Conservation (phyloP, 2,113 vertebrate genomes). For the Alosa alosa region DNA sequence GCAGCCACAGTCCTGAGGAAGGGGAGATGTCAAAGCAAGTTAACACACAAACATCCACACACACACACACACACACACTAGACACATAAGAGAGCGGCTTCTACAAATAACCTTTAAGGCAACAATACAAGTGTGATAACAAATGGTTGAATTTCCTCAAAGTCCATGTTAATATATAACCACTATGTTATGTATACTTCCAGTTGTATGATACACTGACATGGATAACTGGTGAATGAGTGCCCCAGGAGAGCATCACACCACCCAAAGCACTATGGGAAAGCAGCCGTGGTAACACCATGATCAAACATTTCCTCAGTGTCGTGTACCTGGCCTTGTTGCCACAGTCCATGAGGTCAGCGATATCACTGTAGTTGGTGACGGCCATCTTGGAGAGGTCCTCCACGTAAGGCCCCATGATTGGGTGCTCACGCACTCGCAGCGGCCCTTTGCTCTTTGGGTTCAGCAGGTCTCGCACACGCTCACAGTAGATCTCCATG, state of each 20-base stretch:
- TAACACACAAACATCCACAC: neutral
- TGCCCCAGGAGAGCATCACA: neutral
- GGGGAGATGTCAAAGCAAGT: neutral
- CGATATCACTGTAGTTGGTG: conserved; percentile 81
- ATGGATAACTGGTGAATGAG: neutral
- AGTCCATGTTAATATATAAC: conserved; percentile 10
- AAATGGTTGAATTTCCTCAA: neutral
- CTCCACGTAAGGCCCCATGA: conserved; percentile 87
- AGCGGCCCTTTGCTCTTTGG: conserved; percentile 79
- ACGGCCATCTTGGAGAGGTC: conserved; percentile 88
- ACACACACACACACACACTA: neutral
- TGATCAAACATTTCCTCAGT: neutral
- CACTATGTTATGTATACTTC: neutral
- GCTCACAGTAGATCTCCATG: conserved; percentile 93
- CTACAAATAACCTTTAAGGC: neutral
- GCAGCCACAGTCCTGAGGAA: conserved; percentile 81
- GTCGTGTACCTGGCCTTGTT: conserved; percentile 83
- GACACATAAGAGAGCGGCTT: neutral
- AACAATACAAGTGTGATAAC: neutral
- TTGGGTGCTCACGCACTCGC: conserved; percentile 85
- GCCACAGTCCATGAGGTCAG: conserved; percentile 87
- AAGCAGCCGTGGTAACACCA: neutral
- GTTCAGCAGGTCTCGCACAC: conserved; percentile 84
- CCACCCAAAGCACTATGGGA: neutral
- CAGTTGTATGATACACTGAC: neutral